phyloP scores from a whole-genome alignment of 2,797 vertebrate species.

The Pterois miles region DNA sequence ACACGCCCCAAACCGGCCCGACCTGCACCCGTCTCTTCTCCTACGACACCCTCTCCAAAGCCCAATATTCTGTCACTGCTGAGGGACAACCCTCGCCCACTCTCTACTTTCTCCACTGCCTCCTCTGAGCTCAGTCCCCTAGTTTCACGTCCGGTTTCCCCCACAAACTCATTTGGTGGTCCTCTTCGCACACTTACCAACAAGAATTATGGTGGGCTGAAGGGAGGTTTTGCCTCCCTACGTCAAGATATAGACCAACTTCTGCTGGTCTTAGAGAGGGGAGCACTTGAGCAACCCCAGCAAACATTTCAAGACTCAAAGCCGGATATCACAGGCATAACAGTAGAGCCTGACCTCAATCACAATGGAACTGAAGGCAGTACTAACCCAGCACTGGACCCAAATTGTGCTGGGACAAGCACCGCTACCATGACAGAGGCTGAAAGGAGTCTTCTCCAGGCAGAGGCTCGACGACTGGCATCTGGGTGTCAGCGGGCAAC shows the following conservation, averaged over 20 bases:
- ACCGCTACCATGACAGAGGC: slow-evolving; percentile 85
- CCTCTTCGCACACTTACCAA: slow-evolving; percentile 85
- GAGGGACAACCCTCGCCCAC: slow-evolving; percentile 85
- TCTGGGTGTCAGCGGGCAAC: slow-evolving; percentile 93
- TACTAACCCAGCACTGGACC: neutral
- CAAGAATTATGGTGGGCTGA: slow-evolving; percentile 80
- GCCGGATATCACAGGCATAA: slow-evolving; percentile 44
- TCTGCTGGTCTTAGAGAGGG: slow-evolving; percentile 86
- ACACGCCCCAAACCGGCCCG: slow-evolving; percentile 75
- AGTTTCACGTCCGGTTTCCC: slow-evolving; percentile 78
- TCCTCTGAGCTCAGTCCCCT: slow-evolving; percentile 86
- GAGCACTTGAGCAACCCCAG: slow-evolving; percentile 74
- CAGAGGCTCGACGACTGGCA: slow-evolving; percentile 88
- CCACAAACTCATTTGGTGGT: slow-evolving; percentile 70
- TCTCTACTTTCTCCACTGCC: slow-evolving; percentile 81
- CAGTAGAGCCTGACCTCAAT: slow-evolving; percentile 69
- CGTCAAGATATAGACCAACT: slow-evolving; percentile 90
- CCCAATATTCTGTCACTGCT: slow-evolving; percentile 83
- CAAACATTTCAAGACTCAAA: slow-evolving; percentile 64
- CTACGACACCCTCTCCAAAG: slow-evolving; percentile 71
- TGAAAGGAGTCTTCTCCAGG: slow-evolving; percentile 86
- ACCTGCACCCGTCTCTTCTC: slow-evolving; percentile 53
- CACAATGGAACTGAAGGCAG: slow-evolving; percentile 66
- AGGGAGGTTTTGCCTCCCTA: slow-evolving; percentile 87
- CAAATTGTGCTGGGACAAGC: slow-evolving; percentile 63